Evolutionary conservation across 2,888 invertebrate genomes (phyloP), one percentile per base, ranked within the genome.

Genomic region (Syritta pipiens): DNA sequence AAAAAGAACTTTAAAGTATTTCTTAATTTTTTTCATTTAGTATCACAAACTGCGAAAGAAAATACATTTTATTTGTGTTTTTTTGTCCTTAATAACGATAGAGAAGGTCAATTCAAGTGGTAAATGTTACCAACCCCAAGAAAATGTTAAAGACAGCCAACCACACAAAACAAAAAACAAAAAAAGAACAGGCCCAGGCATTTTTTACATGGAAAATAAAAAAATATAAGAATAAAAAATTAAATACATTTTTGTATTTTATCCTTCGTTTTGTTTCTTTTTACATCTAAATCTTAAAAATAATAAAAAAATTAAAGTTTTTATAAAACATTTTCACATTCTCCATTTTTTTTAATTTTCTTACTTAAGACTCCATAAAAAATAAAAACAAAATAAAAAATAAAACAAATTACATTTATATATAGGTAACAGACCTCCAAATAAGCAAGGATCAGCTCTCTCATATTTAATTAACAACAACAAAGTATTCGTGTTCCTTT

Each of bases 371-470:
- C 59, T 69, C 67, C 75, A 69, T 51, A 37, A 37, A 75, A 63
- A 69, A 68, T 63, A 65, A 49, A 81, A 62, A 62, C 10, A 69
- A 71, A 59, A 53, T 57, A 44, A 35, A 53, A 22, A 69, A 51
- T n/a, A 42, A 55, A 72, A 32, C 20, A 35, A 35, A 30, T 49
- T 53, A 81, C 63, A 76, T 71, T 76, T 81, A 81, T 63, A 81
- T 59, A 76, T 82, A 83, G 82, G 82, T 83, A 83, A 83, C 83
- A 83, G 81, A 82, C 82, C 83, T 83, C 82, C 82, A 81, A 82
- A 60, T 55, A 67, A 83, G 81, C 77, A 76, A 82, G 82, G 82
- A 83, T 82, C 82, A 79, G 79, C 77, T 77, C 24, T 67, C 42
- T 68, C 37, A 63, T 67, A 48, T 62, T 65, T 62, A 62, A 30